phyloP scores from a whole-genome alignment of 1,140 invertebrate genomes.

The Dreissena rostriformis region DNA sequence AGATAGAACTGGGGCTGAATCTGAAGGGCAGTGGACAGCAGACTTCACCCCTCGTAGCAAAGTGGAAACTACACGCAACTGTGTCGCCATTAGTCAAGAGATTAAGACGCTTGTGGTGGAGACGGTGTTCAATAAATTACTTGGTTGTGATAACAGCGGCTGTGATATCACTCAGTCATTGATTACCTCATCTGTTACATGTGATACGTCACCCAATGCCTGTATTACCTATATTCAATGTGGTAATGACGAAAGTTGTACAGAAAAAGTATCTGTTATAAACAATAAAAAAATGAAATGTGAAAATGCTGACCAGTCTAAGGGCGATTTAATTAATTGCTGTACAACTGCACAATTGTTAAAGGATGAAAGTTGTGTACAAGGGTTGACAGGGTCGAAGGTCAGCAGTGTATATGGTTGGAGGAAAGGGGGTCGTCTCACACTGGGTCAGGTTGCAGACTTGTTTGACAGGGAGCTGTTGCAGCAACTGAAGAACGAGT shows the following conservation, averaged over 20 bases:
- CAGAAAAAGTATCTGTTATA: too few relatives aligned
- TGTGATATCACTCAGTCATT: conserved; percentile 78
- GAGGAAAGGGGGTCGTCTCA: conserved; percentile 85
- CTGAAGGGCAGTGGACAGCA: conserved; percentile 78
- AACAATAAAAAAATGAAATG: too few relatives aligned
- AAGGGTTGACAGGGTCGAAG: too few relatives aligned
- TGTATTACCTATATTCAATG: too few relatives aligned
- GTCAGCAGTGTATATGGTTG: conserved; percentile 81
- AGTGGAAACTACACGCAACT: conserved; percentile 90
- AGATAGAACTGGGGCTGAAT: not conserved
- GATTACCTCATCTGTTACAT: conserved; percentile 53
- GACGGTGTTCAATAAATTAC: conserved; percentile 84
- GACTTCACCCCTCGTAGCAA: conserved; percentile 86
- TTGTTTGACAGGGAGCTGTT: conserved; percentile 85
- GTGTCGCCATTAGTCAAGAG: conserved; percentile 89
- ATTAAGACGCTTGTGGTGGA: conserved; percentile 86
- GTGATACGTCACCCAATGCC: too few relatives aligned
- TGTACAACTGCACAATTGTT: too few relatives aligned
- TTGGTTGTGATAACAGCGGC: conserved; percentile 78
- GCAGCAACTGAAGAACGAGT: conserved; percentile 91
- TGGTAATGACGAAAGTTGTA: too few relatives aligned
- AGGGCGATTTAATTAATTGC: too few relatives aligned
- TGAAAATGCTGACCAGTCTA: too few relatives aligned
- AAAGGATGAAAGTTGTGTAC: too few relatives aligned
- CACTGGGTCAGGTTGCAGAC: conserved; percentile 85